Base-by-base conservation (phyloP, 2,888 invertebrate genomes). In the Mesochorus sp. region DNA sequence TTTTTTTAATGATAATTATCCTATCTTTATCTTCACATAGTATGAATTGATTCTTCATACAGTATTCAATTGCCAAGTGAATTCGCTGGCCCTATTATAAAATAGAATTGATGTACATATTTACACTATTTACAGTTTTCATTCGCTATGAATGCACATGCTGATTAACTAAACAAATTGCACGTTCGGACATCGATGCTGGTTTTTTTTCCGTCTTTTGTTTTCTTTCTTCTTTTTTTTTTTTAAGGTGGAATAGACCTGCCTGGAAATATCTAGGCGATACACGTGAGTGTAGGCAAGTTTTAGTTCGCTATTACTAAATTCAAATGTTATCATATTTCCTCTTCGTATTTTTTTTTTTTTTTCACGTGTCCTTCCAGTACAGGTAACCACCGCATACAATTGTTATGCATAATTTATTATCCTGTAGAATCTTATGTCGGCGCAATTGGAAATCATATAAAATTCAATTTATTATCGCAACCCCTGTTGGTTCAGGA, bases 51-150 rank as follows among this genome's bases (percentile, higher is more conserved):
- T 86, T 67, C 37, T 71, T 83, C 78, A 77, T 77, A 80, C 80
- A 70, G 64, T 80, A 77, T 71, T 74, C 70, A 76, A 76, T 80
- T 81, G 78, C 80, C 80, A 78, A 80, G 78, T 80, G 76, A 79
- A 80, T 83, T 81, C 80, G 79, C 70, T 85, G 86, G 88, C 86
- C 84, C 88, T 88, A 89, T 88, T 89, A 89, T 89, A 88, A 89
- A 89, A 89, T 89, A 89, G 86, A 89, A 88, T 86, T 85, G 87
- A 90, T 91, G 86, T 91, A 91, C 90, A 91, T 91, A 91, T 90
- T 86, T 91, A 91, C 90, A 91, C 76, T 90, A 89, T 90, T 82
- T 90, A 90, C 90, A 90, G 74, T 67, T 84, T 85, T 80, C 72
- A 81, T 77, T 80, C 82, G 62, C 67, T 80, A 83, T 76, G 86